Evolutionary conservation across 2,888 invertebrate genomes (phyloP), one percentile per base, ranked within the genome.

Genomic region (Fissipunctia ypsillon): DNA sequence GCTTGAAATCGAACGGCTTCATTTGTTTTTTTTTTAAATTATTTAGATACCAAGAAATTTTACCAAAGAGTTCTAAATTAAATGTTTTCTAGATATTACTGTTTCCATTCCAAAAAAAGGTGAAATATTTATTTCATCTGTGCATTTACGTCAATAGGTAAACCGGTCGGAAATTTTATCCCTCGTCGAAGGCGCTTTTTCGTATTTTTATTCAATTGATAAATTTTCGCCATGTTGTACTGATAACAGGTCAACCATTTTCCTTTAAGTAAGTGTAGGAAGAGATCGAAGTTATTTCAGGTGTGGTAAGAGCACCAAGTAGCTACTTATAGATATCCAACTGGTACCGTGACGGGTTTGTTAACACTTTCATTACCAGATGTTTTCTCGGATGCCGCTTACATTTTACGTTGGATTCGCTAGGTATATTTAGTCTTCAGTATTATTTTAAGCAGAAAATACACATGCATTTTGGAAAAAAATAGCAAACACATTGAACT

Each of bases 151-250:
- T 50, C 43, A 45, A 19, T 50, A 28, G 38, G 2, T 6, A 31
- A 66, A 31, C 75, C 22, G 16, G 41, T 28, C 14, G 19, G 48
- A 25, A 67, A 48, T 38, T 14, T 54, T 52, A 60, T 73, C 54
- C 35, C 19, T 25, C 7, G 38, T 25, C 25, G 19, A 9, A 19
- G 19, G n/a, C 35, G 5, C 5, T 1, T 19, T 60, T 68, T 61
- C 25, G n/a, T 41, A 31, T 41, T 61, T 41, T 31, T 19, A 63
- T 73, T 73, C 7, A 63, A 73, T 63, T 22, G n/a, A 45, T 48
- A 38, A 7, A 73, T 56, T 73, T 56, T 63, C 22, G n/a, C 16
- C 22, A 22, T 31, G 14, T n/a, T 22, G 28, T 56, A 19, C 45
- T 19, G 19, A 61, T 61, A 73, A 10, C 14, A n/a, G 28, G 25